A percentile compares a stretch with the other conserved stretches of the same genome.
phyloP scores from a whole-genome alignment of 2,888 invertebrate species.

The Thereva unica region DNA sequence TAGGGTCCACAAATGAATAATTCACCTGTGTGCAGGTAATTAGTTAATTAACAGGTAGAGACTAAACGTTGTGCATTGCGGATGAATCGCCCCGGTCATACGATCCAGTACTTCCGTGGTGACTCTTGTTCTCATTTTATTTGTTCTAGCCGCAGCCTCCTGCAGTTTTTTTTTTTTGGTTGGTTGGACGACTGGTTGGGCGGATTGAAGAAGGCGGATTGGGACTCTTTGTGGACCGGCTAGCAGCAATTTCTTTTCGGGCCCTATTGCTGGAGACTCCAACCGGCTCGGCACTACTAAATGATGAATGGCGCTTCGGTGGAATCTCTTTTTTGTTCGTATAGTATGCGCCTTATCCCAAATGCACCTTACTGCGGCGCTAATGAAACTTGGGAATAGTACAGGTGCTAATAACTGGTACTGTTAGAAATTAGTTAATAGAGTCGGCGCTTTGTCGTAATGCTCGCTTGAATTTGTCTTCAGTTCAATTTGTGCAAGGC shows the following conservation, averaged over 20 bases:
- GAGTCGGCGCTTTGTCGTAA: constrained; percentile 13
- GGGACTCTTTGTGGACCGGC: too few species aligned
- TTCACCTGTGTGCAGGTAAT: constrained; percentile 40
- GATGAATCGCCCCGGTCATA: constrained; percentile 27
- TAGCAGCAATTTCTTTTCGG: background rate
- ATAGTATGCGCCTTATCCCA: background rate
- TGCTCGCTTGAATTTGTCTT: constrained; percentile 3
- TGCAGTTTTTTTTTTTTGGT: too few species aligned
- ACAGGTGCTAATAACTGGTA: constrained; percentile 31
- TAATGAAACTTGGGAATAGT: constrained; percentile 25
- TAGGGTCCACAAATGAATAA: constrained; percentile 32
- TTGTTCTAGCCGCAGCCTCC: constrained; percentile 10
- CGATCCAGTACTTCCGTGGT: constrained; percentile 4
- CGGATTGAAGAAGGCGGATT: too few species aligned
- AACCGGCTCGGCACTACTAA: constrained; percentile 14
- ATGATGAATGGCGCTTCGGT: constrained; percentile 25
- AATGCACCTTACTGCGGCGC: constrained; percentile 3
- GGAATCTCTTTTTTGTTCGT: constrained; percentile 9
- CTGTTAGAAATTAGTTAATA: constrained; percentile 12
- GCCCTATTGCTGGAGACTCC: background rate
- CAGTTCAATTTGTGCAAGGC: constrained; percentile 17
- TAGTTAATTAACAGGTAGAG: constrained; percentile 40
- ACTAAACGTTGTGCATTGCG: constrained; percentile 39
- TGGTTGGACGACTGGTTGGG: too few species aligned
- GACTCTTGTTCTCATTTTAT: constrained; percentile 18